Base-by-base conservation (phyloP, 2,797 vertebrate species). In the Parotocinclus haroldoi region DNA sequence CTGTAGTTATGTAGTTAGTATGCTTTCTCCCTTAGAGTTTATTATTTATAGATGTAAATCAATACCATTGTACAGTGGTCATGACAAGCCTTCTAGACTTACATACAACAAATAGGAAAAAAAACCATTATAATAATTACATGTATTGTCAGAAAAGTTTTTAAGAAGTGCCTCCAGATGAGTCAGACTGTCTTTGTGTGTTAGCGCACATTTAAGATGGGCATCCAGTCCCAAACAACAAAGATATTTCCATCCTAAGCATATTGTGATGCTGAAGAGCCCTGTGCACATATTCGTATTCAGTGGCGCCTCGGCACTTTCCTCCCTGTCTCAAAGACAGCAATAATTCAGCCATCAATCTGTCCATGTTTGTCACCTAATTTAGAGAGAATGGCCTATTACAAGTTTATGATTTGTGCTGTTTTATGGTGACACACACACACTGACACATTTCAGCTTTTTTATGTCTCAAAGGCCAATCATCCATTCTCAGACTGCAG, bases 361-460 rank as follows among this genome's bases (percentile, higher is more conserved):
- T 65, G 56, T 71, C 60, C 48, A 65, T 71, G 65, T 59, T 51
- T 71, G 69, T 59, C 62, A 71, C 62, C 48, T 51, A 70, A 58
- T 56, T 66, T 66, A 52, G 10, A 45, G 18, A 51, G 68, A 70
- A 70, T 58, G 39, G 60, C 38, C 46, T 52, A 63, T 70, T 70
- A 70, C 54, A 57, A 51, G 60, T 63, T 70, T 70, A 70, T 63
- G 60, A 70, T 63, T 70, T 51, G 49, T 18, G 49, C 55, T 65
- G 12, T 16, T 46, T 71, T 71, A 71, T 59, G 50, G 27, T 49
- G 27, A 38, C 42, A 37, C 19, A 46, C 54, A 18, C 18, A 44
- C 58, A 45, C 37, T 51, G 53, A 70, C 37, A 37, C 60, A 52
- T 39, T 49, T 58, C 16, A 13, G 42, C 10, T 45, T 14, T 27